Evolutionary conservation across 1,140 invertebrate genomes (phyloP), one percentile per base, ranked within the genome.

Genomic region (Drosophila orena): DNA sequence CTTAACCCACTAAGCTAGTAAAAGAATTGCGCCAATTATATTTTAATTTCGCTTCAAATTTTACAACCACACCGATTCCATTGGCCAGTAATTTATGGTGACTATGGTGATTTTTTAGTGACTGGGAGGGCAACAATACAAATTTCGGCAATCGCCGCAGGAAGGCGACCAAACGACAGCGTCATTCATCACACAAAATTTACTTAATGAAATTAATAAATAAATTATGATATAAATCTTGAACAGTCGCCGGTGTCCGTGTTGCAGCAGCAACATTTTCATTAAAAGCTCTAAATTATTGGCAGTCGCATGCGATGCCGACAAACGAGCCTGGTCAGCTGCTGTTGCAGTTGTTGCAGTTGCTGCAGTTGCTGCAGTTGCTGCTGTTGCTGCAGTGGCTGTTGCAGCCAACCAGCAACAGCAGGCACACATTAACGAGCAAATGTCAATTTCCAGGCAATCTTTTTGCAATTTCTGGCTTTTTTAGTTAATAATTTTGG

Each of bases 131-230:
- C 73, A 71, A 74, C 62, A 89, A 89, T 86, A 86, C 77, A 85
- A 61, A 52, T 75, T 72, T 84, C 56, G 68, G 65, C 72, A 72
- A 76, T 50, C 43, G 54, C 58, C 47, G 56, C 52, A 53, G 69
- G 43, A 76, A 60, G 56, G 58, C 68, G 80, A 54, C 38, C 47
- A 44, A 77, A 72, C 71, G 71, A 88, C 83, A 86, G 72, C 79
- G 70, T 81, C 83, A 89, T 88, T 71, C 71, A 88, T 88, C 83
- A 88, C 77, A 77, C 68, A 34, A 84, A 89, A 88, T 88, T 88
- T 88, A 89, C 84, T 88, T 88, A 88, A 88, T 88, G 83, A 88
- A 88, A 88, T 88, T 88, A 88, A 88, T 88, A 88, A 88, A 88
- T 88, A 88, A 88, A 88, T 88, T 88, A 88, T 88, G 83, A 88